phyloP scores from a whole-genome alignment of 2,888 invertebrate species.

The Aspidiotus rigidus region DNA sequence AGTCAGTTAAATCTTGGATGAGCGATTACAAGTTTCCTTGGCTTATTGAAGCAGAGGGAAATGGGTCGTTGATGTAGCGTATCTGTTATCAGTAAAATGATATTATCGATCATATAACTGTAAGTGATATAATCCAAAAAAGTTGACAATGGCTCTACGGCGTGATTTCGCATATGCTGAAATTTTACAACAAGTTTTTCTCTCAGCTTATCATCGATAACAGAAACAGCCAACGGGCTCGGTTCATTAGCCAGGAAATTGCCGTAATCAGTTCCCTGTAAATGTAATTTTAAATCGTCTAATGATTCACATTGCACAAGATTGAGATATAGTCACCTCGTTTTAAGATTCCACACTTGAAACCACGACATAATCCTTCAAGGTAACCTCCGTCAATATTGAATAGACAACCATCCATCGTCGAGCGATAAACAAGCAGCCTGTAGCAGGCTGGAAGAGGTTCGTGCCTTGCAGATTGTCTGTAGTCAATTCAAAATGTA shows the following conservation, averaged over 20 bases:
- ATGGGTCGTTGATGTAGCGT: slow-evolving; percentile 97
- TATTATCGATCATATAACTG: slow-evolving; percentile 99
- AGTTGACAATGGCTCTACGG: slow-evolving; percentile 91
- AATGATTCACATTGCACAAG: slow-evolving; percentile 98
- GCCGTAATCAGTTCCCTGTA: slow-evolving; percentile 98
- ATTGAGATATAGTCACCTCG: slow-evolving; percentile 95
- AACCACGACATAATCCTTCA: slow-evolving; percentile 95
- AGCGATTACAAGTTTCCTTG: too few relatives aligned
- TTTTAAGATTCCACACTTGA: slow-evolving; percentile 95
- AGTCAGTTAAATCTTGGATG: too few relatives aligned
- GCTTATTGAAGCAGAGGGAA: too few relatives aligned
- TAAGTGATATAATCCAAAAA: slow-evolving; percentile 99
- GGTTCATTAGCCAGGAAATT: slow-evolving; percentile 99
- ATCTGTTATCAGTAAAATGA: slow-evolving; percentile 94
- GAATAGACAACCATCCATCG: slow-evolving; percentile 83
- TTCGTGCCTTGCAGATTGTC: too few relatives aligned
- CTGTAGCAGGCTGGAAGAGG: too few relatives aligned
- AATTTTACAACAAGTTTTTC: slow-evolving; percentile 98
- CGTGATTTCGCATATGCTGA: slow-evolving; percentile 94
- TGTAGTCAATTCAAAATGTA: too few relatives aligned
- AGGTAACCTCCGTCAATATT: slow-evolving; percentile 97
- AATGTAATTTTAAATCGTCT: slow-evolving; percentile 96
- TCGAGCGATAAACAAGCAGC: too few relatives aligned
- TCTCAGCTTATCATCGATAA: slow-evolving; percentile 95
- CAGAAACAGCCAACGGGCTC: slow-evolving; percentile 91